Evolutionary conservation across 2,797 vertebrate genomes (phyloP).

Genomic region (Dendrocincla fuliginosa): DNA sequence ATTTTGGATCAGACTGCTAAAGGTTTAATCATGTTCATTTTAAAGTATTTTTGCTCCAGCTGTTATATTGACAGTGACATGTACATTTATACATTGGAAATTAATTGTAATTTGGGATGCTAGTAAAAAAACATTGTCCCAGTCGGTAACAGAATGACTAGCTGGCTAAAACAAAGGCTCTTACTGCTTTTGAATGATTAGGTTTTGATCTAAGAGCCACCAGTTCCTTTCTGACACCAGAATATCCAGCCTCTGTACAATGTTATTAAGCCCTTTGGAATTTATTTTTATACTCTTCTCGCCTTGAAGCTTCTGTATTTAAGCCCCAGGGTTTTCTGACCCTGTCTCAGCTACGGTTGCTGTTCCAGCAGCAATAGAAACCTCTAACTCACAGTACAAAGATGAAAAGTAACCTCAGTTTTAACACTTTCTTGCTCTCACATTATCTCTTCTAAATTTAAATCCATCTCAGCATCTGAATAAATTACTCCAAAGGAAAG

Average conservation of each 20-base stretch:
- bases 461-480: constrained; percentile 15
- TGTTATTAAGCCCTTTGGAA: constrained; percentile 57
- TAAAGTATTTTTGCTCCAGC: neutral
- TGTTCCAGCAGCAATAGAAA: constrained; percentile 26
- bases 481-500: neutral
- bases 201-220: constrained; percentile 56
- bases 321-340: constrained; percentile 60
- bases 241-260: constrained; percentile 46
- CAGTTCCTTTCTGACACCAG: constrained; percentile 46
- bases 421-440: constrained; percentile 37
- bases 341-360: neutral
- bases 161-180: constrained; percentile 33
- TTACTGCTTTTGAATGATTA: constrained; percentile 27
- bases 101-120: neutral
- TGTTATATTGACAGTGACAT: neutral
- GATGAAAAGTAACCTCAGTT: neutral
- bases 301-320: constrained; percentile 52
- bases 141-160: neutral
- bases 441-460: constrained; percentile 31
- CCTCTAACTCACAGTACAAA: neutral
- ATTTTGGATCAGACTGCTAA: constrained; percentile 12
- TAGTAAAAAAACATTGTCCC: neutral
- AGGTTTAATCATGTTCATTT: neutral
- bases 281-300: constrained; percentile 64
- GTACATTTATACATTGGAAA: neutral